Conservation (phyloP, 2,888 invertebrate species). For the Osmoderma eremita region DNA sequence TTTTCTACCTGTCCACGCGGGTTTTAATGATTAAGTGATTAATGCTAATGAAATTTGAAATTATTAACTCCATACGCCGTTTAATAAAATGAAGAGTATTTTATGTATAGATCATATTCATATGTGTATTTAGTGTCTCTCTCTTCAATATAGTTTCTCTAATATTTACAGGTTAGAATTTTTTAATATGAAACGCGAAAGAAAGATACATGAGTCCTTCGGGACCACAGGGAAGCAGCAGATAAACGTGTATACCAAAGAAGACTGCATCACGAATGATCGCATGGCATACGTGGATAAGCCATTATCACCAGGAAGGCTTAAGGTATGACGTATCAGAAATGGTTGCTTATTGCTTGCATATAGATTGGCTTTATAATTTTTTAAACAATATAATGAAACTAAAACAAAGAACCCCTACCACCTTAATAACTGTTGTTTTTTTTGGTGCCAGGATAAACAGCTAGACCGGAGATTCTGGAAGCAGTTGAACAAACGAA, state of each 20-base stretch:
- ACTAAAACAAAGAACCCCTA: too few species aligned
- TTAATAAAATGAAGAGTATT: too few species aligned
- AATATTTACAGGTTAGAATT: conserved; percentile 63
- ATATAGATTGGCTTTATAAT: background rate
- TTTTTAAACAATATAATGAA: too few species aligned
- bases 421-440: background rate
- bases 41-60: too few species aligned
- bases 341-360: background rate
- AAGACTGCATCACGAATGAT: conserved; percentile 59
- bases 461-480: conserved; percentile 81
- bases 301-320: conserved; percentile 69
- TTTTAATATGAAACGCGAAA: conserved; percentile 64
- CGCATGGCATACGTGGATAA: conserved; percentile 62
- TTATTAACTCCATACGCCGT: too few species aligned
- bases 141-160: conserved; percentile 9
- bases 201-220: conserved; percentile 63
- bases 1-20: too few species aligned
- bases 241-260: conserved; percentile 61
- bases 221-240: conserved; percentile 62
- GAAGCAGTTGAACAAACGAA: conserved; percentile 81
- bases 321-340: conserved; percentile 63
- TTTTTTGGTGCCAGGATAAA: conserved; percentile 69
- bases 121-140: background rate
- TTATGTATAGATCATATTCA: too few species aligned
- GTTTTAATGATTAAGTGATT: too few species aligned